These are phyloP conservation scores for Erynnis tages DNA, from an alignment of 2,888 invertebrate genomes.

Conservation along the genomic window DNA sequence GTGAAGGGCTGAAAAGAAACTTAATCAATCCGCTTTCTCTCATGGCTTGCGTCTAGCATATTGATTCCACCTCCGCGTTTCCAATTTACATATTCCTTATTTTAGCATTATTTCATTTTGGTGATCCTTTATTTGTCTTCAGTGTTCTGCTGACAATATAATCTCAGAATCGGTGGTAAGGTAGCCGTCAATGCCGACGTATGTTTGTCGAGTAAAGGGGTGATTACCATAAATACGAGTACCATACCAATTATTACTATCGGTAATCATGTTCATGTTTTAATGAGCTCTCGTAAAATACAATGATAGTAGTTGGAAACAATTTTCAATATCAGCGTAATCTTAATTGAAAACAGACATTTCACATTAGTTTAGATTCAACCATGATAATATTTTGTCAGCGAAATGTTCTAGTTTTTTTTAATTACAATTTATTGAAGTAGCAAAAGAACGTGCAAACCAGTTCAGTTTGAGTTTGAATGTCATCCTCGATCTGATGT, in stretches of 20 bases:
- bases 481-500: too few relatives aligned
- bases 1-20: neutral
- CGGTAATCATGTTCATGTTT: neutral
- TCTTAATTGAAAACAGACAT: neutral
- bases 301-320: neutral
- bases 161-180: conserved; percentile 32
- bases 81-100: conserved; percentile 78
- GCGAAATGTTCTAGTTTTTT: too few relatives aligned
- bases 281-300: neutral
- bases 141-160: conserved; percentile 56
- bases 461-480: too few relatives aligned
- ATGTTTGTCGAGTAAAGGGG: neutral
- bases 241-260: too few relatives aligned
- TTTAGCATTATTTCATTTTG: conserved; percentile 74
- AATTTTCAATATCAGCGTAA: neutral
- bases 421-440: too few relatives aligned
- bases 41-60: conserved; percentile 36
- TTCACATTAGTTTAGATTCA: neutral
- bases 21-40: conserved; percentile 1
- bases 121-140: conserved; percentile 62
- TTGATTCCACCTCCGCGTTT: conserved; percentile 65
- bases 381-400: too few relatives aligned
- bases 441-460: too few relatives aligned
- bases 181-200: neutral
- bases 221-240: conserved; percentile 5